phyloP scores from a whole-genome alignment of 2,797 vertebrate genomes.

The Poliocrania exsul region DNA sequence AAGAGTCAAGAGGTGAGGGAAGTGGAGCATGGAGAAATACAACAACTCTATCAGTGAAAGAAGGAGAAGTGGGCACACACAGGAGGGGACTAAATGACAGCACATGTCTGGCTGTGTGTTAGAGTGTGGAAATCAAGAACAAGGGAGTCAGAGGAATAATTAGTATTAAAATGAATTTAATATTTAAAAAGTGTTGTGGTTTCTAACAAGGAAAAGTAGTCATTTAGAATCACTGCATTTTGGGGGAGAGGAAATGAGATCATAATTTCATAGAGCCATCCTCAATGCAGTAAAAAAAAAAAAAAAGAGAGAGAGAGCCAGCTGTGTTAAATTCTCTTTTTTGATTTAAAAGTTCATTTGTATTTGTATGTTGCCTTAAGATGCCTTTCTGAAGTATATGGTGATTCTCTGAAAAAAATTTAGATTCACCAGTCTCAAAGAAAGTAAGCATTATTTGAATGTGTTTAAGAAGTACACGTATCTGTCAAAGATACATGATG shows the following conservation, averaged over 20 bases:
- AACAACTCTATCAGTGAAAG: neutral
- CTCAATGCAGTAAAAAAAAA: neutral
- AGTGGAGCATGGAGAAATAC: neutral
- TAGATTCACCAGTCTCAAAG: neutral
- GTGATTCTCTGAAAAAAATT: neutral
- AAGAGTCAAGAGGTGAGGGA: conserved; percentile 11
- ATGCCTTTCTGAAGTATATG: neutral
- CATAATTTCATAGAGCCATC: neutral
- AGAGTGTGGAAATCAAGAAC: neutral
- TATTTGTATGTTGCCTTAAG: neutral
- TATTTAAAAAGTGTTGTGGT: too few species aligned
- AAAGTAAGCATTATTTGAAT: neutral
- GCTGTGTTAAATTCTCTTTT: neutral
- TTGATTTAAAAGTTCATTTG: neutral
- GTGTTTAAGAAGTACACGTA: neutral
- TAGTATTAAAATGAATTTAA: too few species aligned
- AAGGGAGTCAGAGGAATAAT: neutral
- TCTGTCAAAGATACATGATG: neutral
- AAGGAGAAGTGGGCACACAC: neutral
- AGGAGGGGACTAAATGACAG: neutral
- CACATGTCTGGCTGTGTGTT: neutral
- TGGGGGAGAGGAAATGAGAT: neutral
- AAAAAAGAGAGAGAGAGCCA: neutral
- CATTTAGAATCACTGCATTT: neutral
- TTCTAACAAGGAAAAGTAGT: neutral